Evolutionary conservation across 2,888 invertebrate species (phyloP).

Genomic region (Chrysolina oricalcia): DNA sequence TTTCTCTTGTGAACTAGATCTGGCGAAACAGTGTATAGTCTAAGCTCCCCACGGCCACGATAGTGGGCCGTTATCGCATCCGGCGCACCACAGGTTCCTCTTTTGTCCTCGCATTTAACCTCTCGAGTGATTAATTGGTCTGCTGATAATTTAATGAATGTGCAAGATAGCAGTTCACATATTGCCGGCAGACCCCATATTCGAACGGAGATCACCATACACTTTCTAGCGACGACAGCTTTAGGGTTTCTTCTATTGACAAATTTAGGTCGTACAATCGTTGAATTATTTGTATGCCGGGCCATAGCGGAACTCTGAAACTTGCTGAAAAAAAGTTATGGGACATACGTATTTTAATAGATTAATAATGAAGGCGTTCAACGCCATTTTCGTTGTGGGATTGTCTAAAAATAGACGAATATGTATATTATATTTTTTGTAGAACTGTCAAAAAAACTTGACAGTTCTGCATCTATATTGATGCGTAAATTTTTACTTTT

Average conservation of each 20-base stretch:
- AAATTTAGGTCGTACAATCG: constrained; percentile 28
- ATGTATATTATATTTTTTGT: no score
- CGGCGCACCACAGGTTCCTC: constrained; percentile 23
- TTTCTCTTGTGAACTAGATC: background rate
- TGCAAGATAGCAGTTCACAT: constrained; percentile 42
- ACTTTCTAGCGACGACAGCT: constrained; percentile 34
- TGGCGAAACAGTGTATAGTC: constrained; percentile 7
- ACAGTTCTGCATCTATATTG: no score
- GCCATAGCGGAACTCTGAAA: constrained; percentile 6
- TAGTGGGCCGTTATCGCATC: constrained; percentile 4
- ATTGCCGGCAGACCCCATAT: constrained; percentile 38
- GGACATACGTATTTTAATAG: constrained; percentile 13
- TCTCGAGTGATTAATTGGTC: constrained; percentile 28
- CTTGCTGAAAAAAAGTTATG: background rate
- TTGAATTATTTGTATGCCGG: constrained; percentile 29
- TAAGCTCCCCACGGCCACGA: background rate
- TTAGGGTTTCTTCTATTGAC: constrained; percentile 43
- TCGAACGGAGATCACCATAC: constrained; percentile 24
- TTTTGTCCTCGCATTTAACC: constrained; percentile 22
- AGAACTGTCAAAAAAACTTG: no score
- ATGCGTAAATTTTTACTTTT: no score
- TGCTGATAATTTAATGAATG: constrained; percentile 43
- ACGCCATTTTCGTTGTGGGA: background rate
- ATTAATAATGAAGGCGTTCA: background rate
- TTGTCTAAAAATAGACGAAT: no score